Evolutionary conservation across 2,113 vertebrate species (phyloP).

Genomic region (Perca flavescens): DNA sequence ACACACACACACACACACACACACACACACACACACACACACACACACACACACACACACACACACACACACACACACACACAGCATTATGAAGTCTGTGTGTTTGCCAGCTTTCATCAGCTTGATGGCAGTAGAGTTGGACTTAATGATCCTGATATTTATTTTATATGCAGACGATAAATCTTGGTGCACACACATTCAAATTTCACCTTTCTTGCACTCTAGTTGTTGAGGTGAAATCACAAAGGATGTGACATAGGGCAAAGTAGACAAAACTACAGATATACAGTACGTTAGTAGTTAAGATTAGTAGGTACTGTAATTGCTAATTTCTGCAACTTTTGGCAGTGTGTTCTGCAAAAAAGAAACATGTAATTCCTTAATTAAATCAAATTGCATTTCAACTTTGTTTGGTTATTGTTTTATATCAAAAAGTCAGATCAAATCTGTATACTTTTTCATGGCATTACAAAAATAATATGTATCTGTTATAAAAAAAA

Average conservation of each 20-base stretch:
- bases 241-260: conserved; percentile 27
- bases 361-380: background rate
- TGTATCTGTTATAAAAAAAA: background rate
- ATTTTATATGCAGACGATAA: conserved; percentile 82
- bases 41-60: conserved; percentile 63
- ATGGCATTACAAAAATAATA: background rate
- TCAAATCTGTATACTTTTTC: background rate
- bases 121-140: conserved; percentile 79
- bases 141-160: conserved; percentile 83
- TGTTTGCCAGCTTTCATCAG: conserved; percentile 83
- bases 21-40: conserved; percentile 45
- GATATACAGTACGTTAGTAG: background rate
- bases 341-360: background rate
- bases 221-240: conserved; percentile 58
- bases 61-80: conserved; percentile 50
- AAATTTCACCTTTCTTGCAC: conserved; percentile 80
- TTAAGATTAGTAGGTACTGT: background rate
- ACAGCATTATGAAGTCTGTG: conserved; percentile 70
- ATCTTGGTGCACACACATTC: conserved; percentile 75
- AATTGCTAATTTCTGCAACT: background rate
- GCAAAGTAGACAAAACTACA: conserved; percentile 7
- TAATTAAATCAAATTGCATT: background rate
- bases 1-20: conserved; percentile 45
- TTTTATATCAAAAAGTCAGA: background rate
- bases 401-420: background rate